Conservation (phyloP, 2,888 invertebrate genomes). For the Arrhopalites spinosus region DNA sequence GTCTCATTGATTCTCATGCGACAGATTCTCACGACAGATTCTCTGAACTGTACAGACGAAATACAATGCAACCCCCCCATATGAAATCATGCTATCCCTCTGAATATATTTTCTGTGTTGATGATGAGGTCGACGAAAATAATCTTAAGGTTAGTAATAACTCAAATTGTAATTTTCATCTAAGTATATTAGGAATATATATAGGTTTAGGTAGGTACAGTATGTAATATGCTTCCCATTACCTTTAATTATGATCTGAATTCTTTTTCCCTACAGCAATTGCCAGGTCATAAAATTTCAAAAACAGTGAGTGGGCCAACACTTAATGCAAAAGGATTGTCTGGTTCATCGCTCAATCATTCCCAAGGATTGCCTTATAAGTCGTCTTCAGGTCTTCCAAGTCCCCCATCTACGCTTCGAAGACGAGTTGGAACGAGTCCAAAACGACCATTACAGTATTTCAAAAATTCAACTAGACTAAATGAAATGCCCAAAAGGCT, state of each 20-base stretch:
- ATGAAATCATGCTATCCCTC: slow-evolving; percentile 83
- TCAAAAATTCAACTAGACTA: too few relatives aligned
- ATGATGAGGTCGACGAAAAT: slow-evolving; percentile 57
- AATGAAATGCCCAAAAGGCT: too few relatives aligned
- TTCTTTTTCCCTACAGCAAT: background rate
- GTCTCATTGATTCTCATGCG: background rate
- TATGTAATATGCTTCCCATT: too few relatives aligned
- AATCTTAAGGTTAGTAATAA: slow-evolving; percentile 32
- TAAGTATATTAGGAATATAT: too few relatives aligned
- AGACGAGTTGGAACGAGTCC: too few relatives aligned
- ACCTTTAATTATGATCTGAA: background rate
- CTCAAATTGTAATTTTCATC: too few relatives aligned
- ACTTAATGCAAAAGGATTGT: background rate
- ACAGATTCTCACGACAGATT: slow-evolving; percentile 65
- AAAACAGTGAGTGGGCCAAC: slow-evolving; percentile 1
- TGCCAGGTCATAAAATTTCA: background rate
- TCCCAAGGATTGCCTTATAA: background rate
- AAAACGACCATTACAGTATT: background rate
- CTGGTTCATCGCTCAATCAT: background rate
- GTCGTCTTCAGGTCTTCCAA: background rate
- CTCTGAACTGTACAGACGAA: slow-evolving; percentile 76
- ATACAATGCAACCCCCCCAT: slow-evolving; percentile 82
- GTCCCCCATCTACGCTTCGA: background rate
- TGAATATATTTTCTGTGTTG: slow-evolving; percentile 71
- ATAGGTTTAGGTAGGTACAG: too few relatives aligned